Conservation (phyloP, 2,888 invertebrate genomes). For the Gymnoscelis rufifasciata region DNA sequence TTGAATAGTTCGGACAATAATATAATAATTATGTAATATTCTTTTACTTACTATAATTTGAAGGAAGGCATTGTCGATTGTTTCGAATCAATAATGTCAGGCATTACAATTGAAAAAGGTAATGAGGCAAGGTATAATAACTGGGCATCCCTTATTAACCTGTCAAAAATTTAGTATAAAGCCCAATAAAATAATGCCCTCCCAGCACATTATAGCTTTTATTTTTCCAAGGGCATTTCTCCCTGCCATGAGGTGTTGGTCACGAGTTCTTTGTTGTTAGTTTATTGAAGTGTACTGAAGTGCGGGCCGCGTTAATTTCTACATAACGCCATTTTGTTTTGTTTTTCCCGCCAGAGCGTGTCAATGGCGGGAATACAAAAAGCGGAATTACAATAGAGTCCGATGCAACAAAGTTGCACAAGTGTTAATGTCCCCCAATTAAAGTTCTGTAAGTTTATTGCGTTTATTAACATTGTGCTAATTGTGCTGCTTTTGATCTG, state of each 20-base stretch:
- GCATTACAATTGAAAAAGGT: no score
- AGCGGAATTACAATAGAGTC: constrained; percentile 23
- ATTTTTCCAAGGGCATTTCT: constrained; percentile 21
- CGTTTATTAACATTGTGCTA: constrained; percentile 25
- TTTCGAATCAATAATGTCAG: no score
- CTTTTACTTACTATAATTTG: no score
- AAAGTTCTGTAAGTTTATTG: constrained; percentile 30
- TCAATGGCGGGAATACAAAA: constrained; percentile 25
- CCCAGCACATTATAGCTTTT: constrained; percentile 15
- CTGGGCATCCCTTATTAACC: constrained; percentile 6
- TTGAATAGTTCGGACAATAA: neutral
- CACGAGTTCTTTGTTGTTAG: constrained; percentile 44
- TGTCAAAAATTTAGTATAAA: constrained; percentile 8
- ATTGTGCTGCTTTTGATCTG: constrained; percentile 13
- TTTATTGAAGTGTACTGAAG: constrained; percentile 35
- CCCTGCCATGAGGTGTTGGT: constrained; percentile 49
- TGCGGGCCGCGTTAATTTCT: constrained; percentile 44
- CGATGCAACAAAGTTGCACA: constrained; percentile 36
- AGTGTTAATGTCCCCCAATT: constrained; percentile 43
- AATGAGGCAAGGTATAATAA: no score
- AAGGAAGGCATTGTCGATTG: no score
- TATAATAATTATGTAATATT: no score
- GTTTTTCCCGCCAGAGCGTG: constrained; percentile 17
- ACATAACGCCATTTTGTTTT: constrained; percentile 28
- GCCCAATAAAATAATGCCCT: constrained; percentile 6